These are phyloP conservation scores for Drosophila paulistorum DNA, from an alignment of 1,140 invertebrate genomes.

Conservation along the genomic window DNA sequence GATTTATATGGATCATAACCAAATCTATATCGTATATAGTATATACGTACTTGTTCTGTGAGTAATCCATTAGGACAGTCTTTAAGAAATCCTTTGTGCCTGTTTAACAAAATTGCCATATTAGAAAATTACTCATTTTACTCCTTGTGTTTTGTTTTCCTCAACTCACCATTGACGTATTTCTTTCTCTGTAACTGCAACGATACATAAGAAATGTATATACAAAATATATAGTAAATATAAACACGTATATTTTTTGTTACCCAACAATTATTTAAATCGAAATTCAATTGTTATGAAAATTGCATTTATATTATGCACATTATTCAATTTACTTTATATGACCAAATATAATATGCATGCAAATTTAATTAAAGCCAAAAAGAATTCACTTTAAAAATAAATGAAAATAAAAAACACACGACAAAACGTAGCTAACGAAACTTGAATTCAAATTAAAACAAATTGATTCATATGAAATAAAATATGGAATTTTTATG, in stretches of 20 bases:
- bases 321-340: constrained; percentile 2
- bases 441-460: background rate
- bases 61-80: constrained; percentile 96
- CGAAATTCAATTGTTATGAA: constrained; percentile 1
- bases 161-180: constrained; percentile 92
- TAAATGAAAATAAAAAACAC: background rate
- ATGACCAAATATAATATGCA: background rate
- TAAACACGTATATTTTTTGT: background rate
- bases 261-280: background rate
- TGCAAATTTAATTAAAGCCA: constrained; percentile 8
- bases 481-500: background rate
- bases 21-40: background rate
- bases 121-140: constrained; percentile 6
- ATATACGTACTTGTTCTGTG: constrained; percentile 91
- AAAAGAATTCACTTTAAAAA: background rate
- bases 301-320: constrained; percentile 4
- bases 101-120: constrained; percentile 83
- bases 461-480: background rate
- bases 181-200: constrained; percentile 93
- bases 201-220: constrained; percentile 31
- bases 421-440: background rate
- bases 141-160: too few relatives aligned
- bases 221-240: constrained; percentile 41
- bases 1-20: constrained; percentile 15
- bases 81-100: constrained; percentile 97